Conservation (phyloP, 2,113 vertebrate genomes). For the Ammodytes dubius region DNA sequence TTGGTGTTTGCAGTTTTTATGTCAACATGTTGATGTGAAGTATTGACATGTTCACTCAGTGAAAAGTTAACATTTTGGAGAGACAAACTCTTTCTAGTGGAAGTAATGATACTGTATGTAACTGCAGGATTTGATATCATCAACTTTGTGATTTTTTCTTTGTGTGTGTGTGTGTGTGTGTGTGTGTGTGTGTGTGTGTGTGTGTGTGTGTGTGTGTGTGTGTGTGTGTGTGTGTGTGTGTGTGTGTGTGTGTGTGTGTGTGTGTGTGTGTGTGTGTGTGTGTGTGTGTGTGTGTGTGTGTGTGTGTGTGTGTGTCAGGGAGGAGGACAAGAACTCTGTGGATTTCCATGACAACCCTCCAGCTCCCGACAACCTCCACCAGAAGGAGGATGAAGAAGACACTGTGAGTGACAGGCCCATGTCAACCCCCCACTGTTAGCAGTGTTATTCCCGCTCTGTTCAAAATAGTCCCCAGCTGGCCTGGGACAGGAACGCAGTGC, state of each 20-base stretch:
- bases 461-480: slow-evolving; percentile 75
- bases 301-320: slow-evolving; percentile 58
- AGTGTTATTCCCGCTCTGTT: slow-evolving; percentile 52
- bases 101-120: not conserved
- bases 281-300: slow-evolving; percentile 7
- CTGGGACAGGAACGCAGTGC: slow-evolving; percentile 40
- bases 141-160: slow-evolving; percentile 4
- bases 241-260: slow-evolving; percentile 19
- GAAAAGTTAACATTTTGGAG: not conserved
- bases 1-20: not conserved
- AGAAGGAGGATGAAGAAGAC: slow-evolving; percentile 80
- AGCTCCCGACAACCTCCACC: slow-evolving; percentile 79
- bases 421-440: slow-evolving; percentile 26
- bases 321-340: slow-evolving; percentile 82
- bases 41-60: not conserved
- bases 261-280: slow-evolving; percentile 1
- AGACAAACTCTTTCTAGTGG: not conserved
- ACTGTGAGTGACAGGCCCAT: slow-evolving; percentile 78
- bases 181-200: not conserved
- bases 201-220: slow-evolving; percentile 18
- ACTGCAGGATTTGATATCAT: not conserved
- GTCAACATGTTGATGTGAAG: not conserved
- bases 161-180: slow-evolving; percentile 16
- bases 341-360: slow-evolving; percentile 84
- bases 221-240: slow-evolving; percentile 15